Evolutionary conservation across 2,888 invertebrate genomes (phyloP), one percentile per base, ranked within the genome.

Genomic region (Podabrus alpinus): DNA sequence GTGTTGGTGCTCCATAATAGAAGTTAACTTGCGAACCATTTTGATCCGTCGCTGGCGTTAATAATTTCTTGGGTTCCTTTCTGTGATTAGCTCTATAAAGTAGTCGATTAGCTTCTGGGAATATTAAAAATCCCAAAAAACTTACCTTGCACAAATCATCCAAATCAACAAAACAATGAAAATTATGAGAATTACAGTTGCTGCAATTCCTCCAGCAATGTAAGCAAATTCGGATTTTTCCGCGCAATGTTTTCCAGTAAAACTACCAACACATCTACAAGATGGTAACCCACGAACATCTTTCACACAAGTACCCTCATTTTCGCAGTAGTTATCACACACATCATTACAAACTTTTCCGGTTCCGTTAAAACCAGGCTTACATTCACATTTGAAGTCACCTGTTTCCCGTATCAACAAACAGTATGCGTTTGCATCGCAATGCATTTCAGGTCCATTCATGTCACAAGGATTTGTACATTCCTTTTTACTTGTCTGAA

Each of bases 141-240:
- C 77, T 80, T 86, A 94, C 93, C 95, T 94, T 75, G 95, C 97
- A 86, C 97, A 97, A 85, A 97, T 97, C 97, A 97, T 97, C 97
- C 97, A 97, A 81, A 97, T 96, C 71, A 97, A 92, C 79, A 97
- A 90, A 45, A 97, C 96, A 82, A 97, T 92, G 87, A 97, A 93
- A 84, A 97, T 97, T 81, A 97, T 94, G 84, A 97, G 93, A 82
- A 97, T 94, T 76, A 97, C 97, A n/a, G 95, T 94, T 15, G 96
- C 96, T 9, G 97, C 96, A 79, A 97, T 96, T 10, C 97, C 97
- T 66, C 97, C 97, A 69, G 96, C 97, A 77, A 97, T 96, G 88
- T 97, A 97, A 13, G 97, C 97, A 86, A 97, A 97, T 85, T 97
- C 96, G n/a, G 96, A 96, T 86, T 97, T 96, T 82, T 96, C 95